Evolutionary conservation across 1,140 invertebrate genomes (phyloP).

Genomic region (Zaprionus tsacasi): DNA sequence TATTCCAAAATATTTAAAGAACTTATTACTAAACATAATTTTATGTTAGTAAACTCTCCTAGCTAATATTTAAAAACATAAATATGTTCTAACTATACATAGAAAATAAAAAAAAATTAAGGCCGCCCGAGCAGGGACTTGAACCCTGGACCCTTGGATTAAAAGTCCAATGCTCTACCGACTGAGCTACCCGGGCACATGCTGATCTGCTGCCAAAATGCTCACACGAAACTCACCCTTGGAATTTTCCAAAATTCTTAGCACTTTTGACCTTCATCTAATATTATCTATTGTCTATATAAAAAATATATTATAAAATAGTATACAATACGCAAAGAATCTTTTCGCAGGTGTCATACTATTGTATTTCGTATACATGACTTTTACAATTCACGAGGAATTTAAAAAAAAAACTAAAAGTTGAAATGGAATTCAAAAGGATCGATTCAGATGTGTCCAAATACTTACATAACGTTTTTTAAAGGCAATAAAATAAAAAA

Average conservation of each 20-base stretch:
- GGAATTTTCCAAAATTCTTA: not conserved
- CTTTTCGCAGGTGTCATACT: not conserved
- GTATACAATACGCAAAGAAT: not conserved
- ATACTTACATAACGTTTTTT: too few relatives aligned
- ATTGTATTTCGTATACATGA: not conserved
- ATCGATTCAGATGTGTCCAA: not conserved
- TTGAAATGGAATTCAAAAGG: too few relatives aligned
- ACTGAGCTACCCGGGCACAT: slow-evolving; percentile 90
- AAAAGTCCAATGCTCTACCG: slow-evolving; percentile 92
- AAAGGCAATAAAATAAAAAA: slow-evolving; percentile 5
- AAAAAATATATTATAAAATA: too few relatives aligned
- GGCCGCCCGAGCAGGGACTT: slow-evolving; percentile 91
- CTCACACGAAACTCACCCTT: not conserved
- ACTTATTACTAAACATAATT: too few relatives aligned
- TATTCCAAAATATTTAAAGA: too few relatives aligned
- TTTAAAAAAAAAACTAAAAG: not conserved
- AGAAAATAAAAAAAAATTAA: slow-evolving; percentile 4
- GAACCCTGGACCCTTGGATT: slow-evolving; percentile 92
- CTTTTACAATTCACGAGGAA: slow-evolving; percentile 10
- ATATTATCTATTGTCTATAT: too few relatives aligned
- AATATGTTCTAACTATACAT: not conserved
- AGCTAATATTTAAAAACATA: too few relatives aligned
- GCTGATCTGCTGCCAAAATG: not conserved
- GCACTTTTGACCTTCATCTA: too few relatives aligned
- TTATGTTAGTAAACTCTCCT: too few relatives aligned